A percentile compares a stretch with the other conserved stretches of the same genome.
Conservation (phyloP, 2,113 vertebrate genomes). For the Rostratula benghalensis region DNA sequence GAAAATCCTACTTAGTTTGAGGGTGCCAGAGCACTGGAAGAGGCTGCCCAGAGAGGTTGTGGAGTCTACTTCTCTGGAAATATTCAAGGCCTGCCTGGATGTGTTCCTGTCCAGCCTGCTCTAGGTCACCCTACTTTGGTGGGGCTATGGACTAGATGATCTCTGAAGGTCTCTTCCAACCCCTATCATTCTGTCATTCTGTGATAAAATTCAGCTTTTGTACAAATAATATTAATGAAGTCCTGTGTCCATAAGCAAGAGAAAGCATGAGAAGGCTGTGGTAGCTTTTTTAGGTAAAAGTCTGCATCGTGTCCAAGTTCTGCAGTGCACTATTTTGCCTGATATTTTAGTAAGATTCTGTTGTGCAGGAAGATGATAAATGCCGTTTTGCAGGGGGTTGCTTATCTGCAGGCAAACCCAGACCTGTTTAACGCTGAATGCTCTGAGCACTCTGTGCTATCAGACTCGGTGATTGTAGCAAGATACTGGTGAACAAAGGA, state of each 20-base stretch:
- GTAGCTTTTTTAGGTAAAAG: background rate
- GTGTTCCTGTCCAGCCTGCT: background rate
- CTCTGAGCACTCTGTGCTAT: fast-evolving
- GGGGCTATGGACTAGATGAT: background rate
- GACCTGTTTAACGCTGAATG: background rate
- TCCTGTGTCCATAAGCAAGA: background rate
- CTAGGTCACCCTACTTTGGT: background rate
- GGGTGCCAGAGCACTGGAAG: background rate
- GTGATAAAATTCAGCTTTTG: background rate
- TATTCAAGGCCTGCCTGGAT: background rate
- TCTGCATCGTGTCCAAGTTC: background rate
- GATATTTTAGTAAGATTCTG: background rate
- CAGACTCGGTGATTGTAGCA: background rate
- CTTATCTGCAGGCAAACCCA: background rate
- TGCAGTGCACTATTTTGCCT: background rate
- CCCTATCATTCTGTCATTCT: background rate
- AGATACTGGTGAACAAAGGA: background rate
- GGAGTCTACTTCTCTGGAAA: background rate
- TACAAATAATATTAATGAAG: background rate
- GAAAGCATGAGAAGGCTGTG: background rate
- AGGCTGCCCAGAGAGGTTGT: background rate
- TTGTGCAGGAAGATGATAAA: too few relatives aligned
- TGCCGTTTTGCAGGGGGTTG: background rate
- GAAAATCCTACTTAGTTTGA: background rate
- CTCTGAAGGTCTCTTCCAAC: background rate